A percentile compares a stretch with the other conserved stretches of the same genome.
Evolutionary conservation across 2,888 invertebrate genomes (phyloP).

Genomic region (Drosophila cognata): DNA sequence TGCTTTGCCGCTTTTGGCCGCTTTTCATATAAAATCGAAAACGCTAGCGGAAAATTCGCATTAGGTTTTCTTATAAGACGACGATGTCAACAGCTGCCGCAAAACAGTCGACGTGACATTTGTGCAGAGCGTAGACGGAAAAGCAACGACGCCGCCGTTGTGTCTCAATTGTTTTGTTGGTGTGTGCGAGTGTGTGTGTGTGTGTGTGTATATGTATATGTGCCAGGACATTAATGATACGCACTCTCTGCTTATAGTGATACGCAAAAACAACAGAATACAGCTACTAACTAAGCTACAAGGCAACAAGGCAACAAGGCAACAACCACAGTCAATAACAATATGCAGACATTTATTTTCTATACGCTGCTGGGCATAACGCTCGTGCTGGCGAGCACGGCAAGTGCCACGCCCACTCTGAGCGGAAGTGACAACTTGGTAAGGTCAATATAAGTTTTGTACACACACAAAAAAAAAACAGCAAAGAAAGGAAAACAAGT

Average conservation of each 20-base stretch:
- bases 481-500: constrained; percentile 2
- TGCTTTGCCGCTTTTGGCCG: constrained; percentile 60
- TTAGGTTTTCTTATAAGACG: constrained; percentile 84
- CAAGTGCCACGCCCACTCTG: constrained; percentile 78
- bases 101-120: constrained; percentile 64
- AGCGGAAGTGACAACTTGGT: constrained; percentile 82
- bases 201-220: constrained; percentile 21
- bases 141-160: constrained; percentile 40
- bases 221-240: constrained; percentile 55
- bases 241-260: constrained; percentile 27
- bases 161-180: constrained; percentile 25
- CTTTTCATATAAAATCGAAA: constrained; percentile 84
- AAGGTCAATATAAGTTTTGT: constrained; percentile 49
- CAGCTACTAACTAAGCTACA: constrained; percentile 14
- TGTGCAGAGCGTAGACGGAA: constrained; percentile 61
- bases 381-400: constrained; percentile 55
- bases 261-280: constrained; percentile 31
- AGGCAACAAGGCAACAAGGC: neutral
- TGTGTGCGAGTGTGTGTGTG: constrained; percentile 10
- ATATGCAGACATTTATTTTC: constrained; percentile 74
- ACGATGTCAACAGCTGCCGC: constrained; percentile 81
- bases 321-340: constrained; percentile 24
- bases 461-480: neutral
- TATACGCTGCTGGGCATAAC: constrained; percentile 68
- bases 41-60: constrained; percentile 82